Base-by-base conservation (phyloP, 2,797 vertebrate genomes). In the Melopsittacus undulatus region DNA sequence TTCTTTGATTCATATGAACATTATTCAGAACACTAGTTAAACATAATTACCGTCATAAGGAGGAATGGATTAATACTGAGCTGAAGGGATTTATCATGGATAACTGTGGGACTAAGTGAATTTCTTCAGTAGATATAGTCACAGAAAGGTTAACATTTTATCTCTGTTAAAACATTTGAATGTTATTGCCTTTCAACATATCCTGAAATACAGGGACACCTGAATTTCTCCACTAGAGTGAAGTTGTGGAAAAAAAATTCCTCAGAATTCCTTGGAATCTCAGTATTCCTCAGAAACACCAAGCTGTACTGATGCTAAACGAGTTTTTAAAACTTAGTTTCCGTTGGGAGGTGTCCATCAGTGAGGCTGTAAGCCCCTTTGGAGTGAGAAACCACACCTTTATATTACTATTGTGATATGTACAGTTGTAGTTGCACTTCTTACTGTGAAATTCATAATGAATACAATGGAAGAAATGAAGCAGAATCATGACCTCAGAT, bases 331-430 rank as follows among this genome's bases (percentile, higher is more conserved):
- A 80, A 76, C 5, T 42, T 36, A 36, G 24, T 67, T 82, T 76
- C 51, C 74, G 9, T 29, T 83, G 19, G n/a, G 26, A 86, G 21
- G 13, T 62, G 22, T 19, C 29, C 52, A 57, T 40, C 23, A 57
- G 18, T 23, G 30, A 75, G 40, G 5, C 12, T 73, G 9, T 26
- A 74, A 82, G 22, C 5, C 13, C 63, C 23, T 51, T n/a, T 36
- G 40, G 32, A 61, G 10, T 21, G 20, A 70, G 51, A 82, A 92
- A 54, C 9, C 4, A 20, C 0, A 1, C 49, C 8, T 52, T 87
- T 51, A 2, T 34, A n/a, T 52, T 72, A 64, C 27, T 80, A 3
- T 6, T n/a, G 20, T 7, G 18, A 68, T 21, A 4, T 1, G 0
- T 21, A 36, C 6, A 13, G 4, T 42, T 75, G 20, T 40, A 66